These are phyloP conservation scores for Agrotis segetum DNA, from an alignment of 2,888 invertebrate species.

Conservation along the genomic window DNA sequence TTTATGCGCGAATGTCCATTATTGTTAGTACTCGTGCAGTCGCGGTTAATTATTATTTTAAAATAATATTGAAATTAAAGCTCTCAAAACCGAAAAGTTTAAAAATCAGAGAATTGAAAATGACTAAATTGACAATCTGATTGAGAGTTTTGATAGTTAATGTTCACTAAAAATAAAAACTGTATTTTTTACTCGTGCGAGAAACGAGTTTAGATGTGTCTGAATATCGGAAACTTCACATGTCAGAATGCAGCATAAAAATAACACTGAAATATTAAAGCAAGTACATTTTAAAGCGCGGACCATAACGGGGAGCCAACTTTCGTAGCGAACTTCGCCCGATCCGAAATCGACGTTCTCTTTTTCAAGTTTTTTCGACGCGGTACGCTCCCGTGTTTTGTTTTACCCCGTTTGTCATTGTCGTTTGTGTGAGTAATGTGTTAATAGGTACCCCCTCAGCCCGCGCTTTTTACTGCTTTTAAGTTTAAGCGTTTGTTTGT, in stretches of 20 bases:
- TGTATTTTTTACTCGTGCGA: background rate
- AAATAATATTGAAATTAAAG: constrained; percentile 3
- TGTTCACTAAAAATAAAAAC: background rate
- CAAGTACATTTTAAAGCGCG: constrained; percentile 48
- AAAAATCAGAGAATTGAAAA: background rate
- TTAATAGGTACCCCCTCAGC: constrained; percentile 74
- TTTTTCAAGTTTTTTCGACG: constrained; percentile 72
- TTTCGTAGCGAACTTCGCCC: constrained; percentile 74
- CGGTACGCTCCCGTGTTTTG: constrained; percentile 69
- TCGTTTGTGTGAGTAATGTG: constrained; percentile 78
- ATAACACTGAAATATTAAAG: constrained; percentile 49
- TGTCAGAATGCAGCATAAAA: constrained; percentile 17
- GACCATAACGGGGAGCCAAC: constrained; percentile 62
- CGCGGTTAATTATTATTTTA: constrained; percentile 31
- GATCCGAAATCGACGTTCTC: constrained; percentile 72
- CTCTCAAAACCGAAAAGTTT: background rate
- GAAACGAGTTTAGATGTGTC: background rate
- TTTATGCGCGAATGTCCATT: constrained; percentile 78
- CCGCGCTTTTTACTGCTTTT: constrained; percentile 72
- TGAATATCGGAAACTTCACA: constrained; percentile 17
- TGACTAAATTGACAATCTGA: background rate
- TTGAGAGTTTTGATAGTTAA: background rate
- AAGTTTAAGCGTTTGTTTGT: constrained; percentile 75
- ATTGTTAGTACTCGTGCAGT: constrained; percentile 53
- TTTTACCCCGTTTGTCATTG: constrained; percentile 76